These are phyloP conservation scores for Zeugodacus cucurbitae DNA, from an alignment of 1,140 invertebrate genomes.

Conservation along the genomic window DNA sequence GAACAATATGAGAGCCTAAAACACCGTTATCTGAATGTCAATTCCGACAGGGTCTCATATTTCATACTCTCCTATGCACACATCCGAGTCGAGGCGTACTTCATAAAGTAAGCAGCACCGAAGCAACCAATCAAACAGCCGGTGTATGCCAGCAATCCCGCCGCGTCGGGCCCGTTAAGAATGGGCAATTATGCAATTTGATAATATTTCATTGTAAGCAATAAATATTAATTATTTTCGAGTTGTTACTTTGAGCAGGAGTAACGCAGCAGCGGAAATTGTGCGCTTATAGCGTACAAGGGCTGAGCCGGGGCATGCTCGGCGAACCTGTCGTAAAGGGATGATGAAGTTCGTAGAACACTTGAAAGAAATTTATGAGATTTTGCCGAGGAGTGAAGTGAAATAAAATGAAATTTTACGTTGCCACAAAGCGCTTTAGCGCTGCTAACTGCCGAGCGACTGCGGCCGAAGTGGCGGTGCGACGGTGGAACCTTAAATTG, in stretches of 20 bases:
- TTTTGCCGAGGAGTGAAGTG: slow-evolving; percentile 3
- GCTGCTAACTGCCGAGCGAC: neutral
- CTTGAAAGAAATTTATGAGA: slow-evolving; percentile 37
- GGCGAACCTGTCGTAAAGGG: neutral
- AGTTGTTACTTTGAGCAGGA: slow-evolving; percentile 41
- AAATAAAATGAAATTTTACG: slow-evolving; percentile 23
- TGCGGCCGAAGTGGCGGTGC: neutral
- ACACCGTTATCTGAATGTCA: neutral
- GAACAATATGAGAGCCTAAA: neutral
- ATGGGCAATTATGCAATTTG: slow-evolving; percentile 47
- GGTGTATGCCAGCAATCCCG: slow-evolving; percentile 2
- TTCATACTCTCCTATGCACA: neutral
- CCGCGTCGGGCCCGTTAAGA: neutral
- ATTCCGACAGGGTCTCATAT: neutral
- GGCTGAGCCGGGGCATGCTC: neutral
- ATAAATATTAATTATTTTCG: slow-evolving; percentile 48
- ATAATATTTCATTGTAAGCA: slow-evolving; percentile 47
- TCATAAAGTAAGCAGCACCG: neutral
- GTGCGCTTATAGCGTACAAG: neutral
- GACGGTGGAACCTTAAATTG: neutral
- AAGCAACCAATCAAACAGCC: slow-evolving; percentile 27
- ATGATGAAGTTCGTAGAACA: neutral
- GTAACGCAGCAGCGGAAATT: neutral
- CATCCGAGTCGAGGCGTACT: neutral
- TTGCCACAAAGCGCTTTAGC: neutral